phyloP scores from a whole-genome alignment of 2,888 invertebrate species.

The Eilema caniola region DNA sequence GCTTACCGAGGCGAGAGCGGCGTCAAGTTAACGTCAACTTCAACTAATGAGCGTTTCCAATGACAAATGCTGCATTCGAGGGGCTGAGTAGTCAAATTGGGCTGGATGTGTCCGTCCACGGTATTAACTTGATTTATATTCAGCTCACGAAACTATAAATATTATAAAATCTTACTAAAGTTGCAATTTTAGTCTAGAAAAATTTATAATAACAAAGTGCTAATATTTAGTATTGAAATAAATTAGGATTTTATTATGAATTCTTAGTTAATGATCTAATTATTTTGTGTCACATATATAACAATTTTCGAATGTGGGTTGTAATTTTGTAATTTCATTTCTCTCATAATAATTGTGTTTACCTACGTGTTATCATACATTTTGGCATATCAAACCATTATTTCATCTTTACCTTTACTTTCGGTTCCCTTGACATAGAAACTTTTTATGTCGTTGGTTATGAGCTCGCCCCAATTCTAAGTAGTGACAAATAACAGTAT shows the following conservation, averaged over 20 bases:
- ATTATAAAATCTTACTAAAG: not conserved
- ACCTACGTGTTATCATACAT: conserved; percentile 20
- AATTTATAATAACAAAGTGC: not conserved
- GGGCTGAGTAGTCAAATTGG: conserved; percentile 64
- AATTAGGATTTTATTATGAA: not conserved
- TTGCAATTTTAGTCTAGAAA: not conserved
- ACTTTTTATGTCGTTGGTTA: conserved; percentile 49
- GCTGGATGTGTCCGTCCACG: conserved; percentile 60
- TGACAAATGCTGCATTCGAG: conserved; percentile 81
- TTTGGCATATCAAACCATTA: conserved; percentile 25
- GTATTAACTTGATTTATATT: conserved; percentile 29
- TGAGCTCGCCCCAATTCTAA: conserved; percentile 58
- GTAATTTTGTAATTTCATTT: conserved; percentile 13
- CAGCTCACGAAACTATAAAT: conserved; percentile 18
- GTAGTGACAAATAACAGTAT: conserved; percentile 67
- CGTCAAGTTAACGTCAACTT: conserved; percentile 84
- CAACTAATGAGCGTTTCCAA: conserved; percentile 81
- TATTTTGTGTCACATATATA: conserved; percentile 1
- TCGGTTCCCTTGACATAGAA: conserved; percentile 30
- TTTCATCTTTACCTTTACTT: conserved; percentile 30
- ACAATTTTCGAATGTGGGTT: not conserved
- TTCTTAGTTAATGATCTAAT: not conserved
- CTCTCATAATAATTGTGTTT: conserved; percentile 19
- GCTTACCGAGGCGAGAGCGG: conserved; percentile 74
- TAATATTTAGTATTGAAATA: not conserved